Evolutionary conservation across 2,113 vertebrate species (phyloP).

Genomic region (Poicephalus meyeri): DNA sequence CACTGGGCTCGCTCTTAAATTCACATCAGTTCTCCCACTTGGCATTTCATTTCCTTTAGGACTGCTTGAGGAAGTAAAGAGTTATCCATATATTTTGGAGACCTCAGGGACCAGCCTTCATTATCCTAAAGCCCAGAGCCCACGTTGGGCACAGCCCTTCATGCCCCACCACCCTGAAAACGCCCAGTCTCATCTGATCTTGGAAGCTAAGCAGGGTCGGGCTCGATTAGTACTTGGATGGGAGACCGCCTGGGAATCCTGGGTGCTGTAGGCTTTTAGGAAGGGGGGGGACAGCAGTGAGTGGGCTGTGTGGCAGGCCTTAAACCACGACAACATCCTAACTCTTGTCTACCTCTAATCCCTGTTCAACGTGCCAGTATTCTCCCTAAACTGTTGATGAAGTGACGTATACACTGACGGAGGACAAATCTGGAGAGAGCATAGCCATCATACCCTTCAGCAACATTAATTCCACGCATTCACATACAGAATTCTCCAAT

Average conservation of each 20-base stretch:
- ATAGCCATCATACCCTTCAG: background rate
- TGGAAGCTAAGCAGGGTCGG: too few relatives aligned
- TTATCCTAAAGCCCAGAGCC: background rate
- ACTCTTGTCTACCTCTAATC: background rate
- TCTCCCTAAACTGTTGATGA: background rate
- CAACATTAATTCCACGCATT: background rate
- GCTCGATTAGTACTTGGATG: too few relatives aligned
- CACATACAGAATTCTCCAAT: background rate
- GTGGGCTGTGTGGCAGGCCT: too few relatives aligned
- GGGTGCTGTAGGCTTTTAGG: too few relatives aligned
- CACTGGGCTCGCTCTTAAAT: background rate
- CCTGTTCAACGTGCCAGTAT: background rate
- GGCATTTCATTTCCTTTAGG: background rate
- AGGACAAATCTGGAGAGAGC: background rate
- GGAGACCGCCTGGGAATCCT: too few relatives aligned
- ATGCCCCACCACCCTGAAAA: too few relatives aligned
- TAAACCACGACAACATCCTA: too few relatives aligned
- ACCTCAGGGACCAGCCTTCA: background rate
- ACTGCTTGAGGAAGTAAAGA: background rate
- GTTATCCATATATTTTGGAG: background rate
- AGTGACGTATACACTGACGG: rapidly evolving
- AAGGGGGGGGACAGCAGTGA: too few relatives aligned
- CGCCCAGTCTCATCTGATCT: too few relatives aligned
- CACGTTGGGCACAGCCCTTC: too few relatives aligned
- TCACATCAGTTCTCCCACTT: background rate